These are phyloP conservation scores for Trachelus stipa DNA, from an alignment of 2,888 invertebrate genomes.

Conservation along the genomic window DNA sequence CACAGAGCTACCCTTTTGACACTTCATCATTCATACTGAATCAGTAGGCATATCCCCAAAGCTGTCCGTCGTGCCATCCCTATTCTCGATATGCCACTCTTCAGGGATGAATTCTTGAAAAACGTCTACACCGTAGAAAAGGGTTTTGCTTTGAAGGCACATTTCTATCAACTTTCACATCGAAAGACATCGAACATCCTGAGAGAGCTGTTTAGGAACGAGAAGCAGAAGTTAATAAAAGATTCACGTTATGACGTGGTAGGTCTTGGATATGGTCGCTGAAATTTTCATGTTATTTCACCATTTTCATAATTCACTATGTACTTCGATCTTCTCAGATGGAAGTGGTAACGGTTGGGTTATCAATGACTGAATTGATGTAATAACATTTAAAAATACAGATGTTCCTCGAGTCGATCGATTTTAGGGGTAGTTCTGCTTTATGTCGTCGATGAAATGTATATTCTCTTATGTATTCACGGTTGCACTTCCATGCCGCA, in stretches of 20 bases:
- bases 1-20: slow-evolving; percentile 49
- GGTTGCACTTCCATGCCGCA: slow-evolving; percentile 35
- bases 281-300: not conserved
- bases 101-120: slow-evolving; percentile 61
- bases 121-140: slow-evolving; percentile 45
- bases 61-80: slow-evolving; percentile 65
- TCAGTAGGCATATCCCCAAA: slow-evolving; percentile 68
- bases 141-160: slow-evolving; percentile 57
- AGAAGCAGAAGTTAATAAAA: slow-evolving; percentile 41
- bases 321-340: not conserved
- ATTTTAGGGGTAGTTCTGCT: not conserved
- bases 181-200: slow-evolving; percentile 34
- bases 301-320: not conserved
- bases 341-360: not conserved
- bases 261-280: not conserved
- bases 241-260: not conserved
- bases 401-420: not conserved
- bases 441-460: slow-evolving; percentile 2
- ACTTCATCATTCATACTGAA: slow-evolving; percentile 71
- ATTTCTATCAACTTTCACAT: slow-evolving; percentile 40
- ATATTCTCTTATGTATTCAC: slow-evolving; percentile 7
- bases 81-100: slow-evolving; percentile 63
- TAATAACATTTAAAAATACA: not conserved
- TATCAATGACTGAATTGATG: not conserved
- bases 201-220: slow-evolving; percentile 40